These are phyloP conservation scores for Caracal caracal DNA, from an alignment of 2,113 vertebrate species.

Conservation along the genomic window DNA sequence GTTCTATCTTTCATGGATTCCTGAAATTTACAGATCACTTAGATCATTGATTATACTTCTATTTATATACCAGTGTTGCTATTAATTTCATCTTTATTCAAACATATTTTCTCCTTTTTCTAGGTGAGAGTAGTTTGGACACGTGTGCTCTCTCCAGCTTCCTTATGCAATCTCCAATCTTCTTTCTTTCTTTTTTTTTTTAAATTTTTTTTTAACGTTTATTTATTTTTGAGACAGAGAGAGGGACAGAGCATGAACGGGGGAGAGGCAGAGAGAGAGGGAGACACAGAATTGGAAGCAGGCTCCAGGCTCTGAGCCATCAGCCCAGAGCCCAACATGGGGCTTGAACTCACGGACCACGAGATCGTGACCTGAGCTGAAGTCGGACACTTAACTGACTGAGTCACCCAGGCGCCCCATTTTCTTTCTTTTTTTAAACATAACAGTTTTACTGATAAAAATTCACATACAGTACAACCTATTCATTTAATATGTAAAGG, in stretches of 20 bases:
- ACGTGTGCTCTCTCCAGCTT: neutral
- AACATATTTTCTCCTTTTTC: neutral
- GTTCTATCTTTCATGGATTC: neutral
- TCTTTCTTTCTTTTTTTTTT: neutral
- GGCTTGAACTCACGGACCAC: too few species aligned
- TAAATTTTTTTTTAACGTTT: too few species aligned
- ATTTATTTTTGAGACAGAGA: too few species aligned
- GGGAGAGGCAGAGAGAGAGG: too few species aligned
- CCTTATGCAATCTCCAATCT: neutral
- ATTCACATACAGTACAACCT: neutral
- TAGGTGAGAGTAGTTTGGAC: neutral
- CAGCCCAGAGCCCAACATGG: too few species aligned
- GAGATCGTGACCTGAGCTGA: too few species aligned
- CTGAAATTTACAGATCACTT: neutral
- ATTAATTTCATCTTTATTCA: neutral
- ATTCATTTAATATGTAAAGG: neutral
- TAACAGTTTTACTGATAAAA: neutral
- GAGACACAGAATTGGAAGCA: too few species aligned
- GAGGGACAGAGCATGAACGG: too few species aligned
- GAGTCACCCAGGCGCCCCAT: too few species aligned
- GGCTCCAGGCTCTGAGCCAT: too few species aligned
- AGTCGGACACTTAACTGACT: too few species aligned
- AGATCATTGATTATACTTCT: neutral
- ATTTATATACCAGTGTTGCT: neutral
- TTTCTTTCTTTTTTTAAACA: neutral